Conservation (phyloP, 1,140 invertebrate species). For the Micrasema minimum region DNA sequence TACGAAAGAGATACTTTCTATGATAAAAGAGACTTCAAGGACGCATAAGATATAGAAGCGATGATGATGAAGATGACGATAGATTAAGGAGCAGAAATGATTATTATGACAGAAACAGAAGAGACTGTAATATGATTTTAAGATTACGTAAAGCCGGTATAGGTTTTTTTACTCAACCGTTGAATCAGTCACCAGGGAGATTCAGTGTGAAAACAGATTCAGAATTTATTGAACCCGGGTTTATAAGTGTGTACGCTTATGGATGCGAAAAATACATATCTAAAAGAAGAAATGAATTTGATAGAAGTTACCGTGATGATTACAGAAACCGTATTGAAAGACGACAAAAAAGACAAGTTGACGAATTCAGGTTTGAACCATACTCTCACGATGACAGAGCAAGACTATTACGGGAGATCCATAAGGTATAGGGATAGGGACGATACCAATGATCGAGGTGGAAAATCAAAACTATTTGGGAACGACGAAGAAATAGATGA, state of each 20-base stretch:
- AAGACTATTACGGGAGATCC: slow-evolving; percentile 59
- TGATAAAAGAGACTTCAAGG: slow-evolving; percentile 46
- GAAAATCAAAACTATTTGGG: slow-evolving; percentile 61
- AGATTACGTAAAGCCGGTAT: slow-evolving; percentile 80
- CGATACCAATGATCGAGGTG: slow-evolving; percentile 57
- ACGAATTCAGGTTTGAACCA: slow-evolving; percentile 61
- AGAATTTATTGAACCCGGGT: slow-evolving; percentile 83
- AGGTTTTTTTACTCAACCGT: slow-evolving; percentile 71
- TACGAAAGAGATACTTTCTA: slow-evolving; percentile 48
- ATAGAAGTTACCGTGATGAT: slow-evolving; percentile 54
- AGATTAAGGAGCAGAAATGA: slow-evolving; percentile 27
- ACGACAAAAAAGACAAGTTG: slow-evolving; percentile 58
- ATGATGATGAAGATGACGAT: slow-evolving; percentile 32
- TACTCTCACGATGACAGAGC: slow-evolving; percentile 51
- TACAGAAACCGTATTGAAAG: slow-evolving; percentile 63
- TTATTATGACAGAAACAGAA: slow-evolving; percentile 59
- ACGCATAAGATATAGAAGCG: slow-evolving; percentile 57
- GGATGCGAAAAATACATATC: slow-evolving; percentile 73
- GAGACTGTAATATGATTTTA: slow-evolving; percentile 81
- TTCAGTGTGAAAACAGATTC: slow-evolving; percentile 83
- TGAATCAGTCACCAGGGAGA: slow-evolving; percentile 68
- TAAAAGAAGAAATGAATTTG: slow-evolving; percentile 52
- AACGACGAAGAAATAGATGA: slow-evolving; percentile 65
- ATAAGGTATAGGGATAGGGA: slow-evolving; percentile 60
- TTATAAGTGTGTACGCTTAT: slow-evolving; percentile 85